Conservation (phyloP, 2,113 vertebrate species). For the Proterorhinus semilunaris region DNA sequence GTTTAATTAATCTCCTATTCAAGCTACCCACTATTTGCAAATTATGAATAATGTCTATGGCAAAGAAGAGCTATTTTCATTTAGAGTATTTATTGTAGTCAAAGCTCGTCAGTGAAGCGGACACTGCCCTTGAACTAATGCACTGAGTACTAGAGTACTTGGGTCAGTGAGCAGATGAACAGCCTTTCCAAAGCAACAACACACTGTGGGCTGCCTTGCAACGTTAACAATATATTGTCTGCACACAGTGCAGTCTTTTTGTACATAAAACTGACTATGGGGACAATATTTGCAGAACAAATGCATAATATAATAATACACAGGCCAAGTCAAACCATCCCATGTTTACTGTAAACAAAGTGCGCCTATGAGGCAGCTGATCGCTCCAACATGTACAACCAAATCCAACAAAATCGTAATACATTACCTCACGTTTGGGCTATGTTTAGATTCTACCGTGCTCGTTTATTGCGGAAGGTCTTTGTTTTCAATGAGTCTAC, state of each 20-base stretch:
- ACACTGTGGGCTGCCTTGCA: not conserved
- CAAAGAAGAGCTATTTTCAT: not conserved
- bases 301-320: not conserved
- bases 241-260: not conserved
- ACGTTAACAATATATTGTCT: not conserved
- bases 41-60: not conserved
- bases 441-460: not conserved
- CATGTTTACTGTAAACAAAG: constrained; percentile 20
- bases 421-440: not conserved
- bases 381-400: not conserved
- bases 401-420: not conserved
- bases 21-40: too few relatives aligned
- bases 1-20: too few relatives aligned
- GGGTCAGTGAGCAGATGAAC: not conserved
- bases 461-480: constrained; percentile 34
- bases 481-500: constrained; percentile 21
- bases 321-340: not conserved
- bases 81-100: constrained; percentile 3
- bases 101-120: constrained; percentile 6
- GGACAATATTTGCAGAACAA: not conserved
- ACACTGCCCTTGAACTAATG: constrained; percentile 19
- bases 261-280: not conserved
- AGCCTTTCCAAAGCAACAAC: not conserved
- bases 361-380: not conserved
- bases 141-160: not conserved